Percentiles rank a stretch among this genome's conserved stretches.
phyloP scores from a whole-genome alignment of 37 sponge, comb jelly and placozoan genomes.

The Halichondria panicea region DNA sequence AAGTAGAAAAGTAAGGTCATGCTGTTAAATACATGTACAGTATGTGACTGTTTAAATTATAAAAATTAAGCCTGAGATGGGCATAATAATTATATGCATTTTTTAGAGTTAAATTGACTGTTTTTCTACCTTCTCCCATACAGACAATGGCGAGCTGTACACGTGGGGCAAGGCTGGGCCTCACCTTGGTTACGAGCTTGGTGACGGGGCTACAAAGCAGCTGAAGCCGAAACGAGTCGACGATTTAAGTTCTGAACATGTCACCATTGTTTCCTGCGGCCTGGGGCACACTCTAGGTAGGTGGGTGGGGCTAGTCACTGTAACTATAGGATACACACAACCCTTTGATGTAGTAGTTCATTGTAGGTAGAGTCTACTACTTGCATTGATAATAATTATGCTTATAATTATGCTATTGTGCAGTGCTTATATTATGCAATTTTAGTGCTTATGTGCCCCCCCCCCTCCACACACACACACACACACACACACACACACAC shows the following conservation, averaged over 20 bases:
- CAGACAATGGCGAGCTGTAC: constrained; percentile 85
- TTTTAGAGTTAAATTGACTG: no score
- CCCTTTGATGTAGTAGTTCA: no score
- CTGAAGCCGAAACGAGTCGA: constrained; percentile 55
- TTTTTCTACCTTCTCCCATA: no score
- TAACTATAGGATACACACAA: no score
- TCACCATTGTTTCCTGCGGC: constrained; percentile 70
- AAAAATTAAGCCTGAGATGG: no score
- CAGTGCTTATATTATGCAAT: background rate
- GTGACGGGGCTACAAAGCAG: constrained; percentile 54
- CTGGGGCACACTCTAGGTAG: constrained; percentile 60
- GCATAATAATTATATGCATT: no score
- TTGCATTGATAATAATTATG: background rate
- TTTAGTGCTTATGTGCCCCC: background rate
- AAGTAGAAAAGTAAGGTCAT: no score
- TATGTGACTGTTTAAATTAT: no score
- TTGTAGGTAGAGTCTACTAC: no score
- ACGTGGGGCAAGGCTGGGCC: constrained; percentile 89
- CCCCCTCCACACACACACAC: background rate
- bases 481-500: no score
- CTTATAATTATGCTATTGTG: background rate
- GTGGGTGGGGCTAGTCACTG: background rate
- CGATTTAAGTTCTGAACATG: constrained; percentile 6
- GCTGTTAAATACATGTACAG: no score
- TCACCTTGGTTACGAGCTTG: constrained; percentile 55